Evolutionary conservation across 2,797 vertebrate genomes (phyloP), one percentile per base, ranked within the genome.

Genomic region (Enteromius radiatus): DNA sequence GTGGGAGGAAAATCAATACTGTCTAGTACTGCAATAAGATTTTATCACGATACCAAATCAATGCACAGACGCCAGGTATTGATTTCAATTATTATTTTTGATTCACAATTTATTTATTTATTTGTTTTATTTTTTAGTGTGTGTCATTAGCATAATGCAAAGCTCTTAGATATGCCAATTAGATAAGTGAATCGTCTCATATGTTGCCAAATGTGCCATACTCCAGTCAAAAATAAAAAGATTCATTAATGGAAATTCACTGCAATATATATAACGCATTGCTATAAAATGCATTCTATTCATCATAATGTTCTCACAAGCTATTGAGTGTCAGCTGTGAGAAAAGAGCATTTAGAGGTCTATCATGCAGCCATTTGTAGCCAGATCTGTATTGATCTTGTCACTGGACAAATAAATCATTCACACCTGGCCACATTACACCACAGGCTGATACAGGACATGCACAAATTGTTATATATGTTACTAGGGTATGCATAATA

Each of bases 1-100:
- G 33, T 69, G 49, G 17, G 11, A 43, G 7, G 17, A 33, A 80
- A 80, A 80, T 80, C 78, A 80, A 80, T 80, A 47, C 76, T 1
- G 38, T 64, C 59, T 64, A 33, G 76, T 15, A 33, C 76, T 33
- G 52, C 54, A 70, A 41, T 61, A 61, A 19, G 79, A 81, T 61
- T 81, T 81, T 49, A 47, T 73, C 41, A 19, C 54, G 8, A 26
- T 47, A 7, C 41, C 0, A 3, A 64, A 64, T 81, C 43, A 63
- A 74, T 52, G 5, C 43, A 26, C 14, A 73, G 69, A 49, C 14
- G 9, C 54, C 68, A 36, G 6, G 19, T 81, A 73, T 73, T 49
- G 54, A 73, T 73, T 71, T 71, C 36, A 21, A 74, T 21, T 65
- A 73, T 74, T 74, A 65, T 65, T 78, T 65, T 81, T 49, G 59